These are phyloP conservation scores for Didymodactylos carnosus DNA, from an alignment of 2,888 invertebrate species.

Conservation along the genomic window DNA sequence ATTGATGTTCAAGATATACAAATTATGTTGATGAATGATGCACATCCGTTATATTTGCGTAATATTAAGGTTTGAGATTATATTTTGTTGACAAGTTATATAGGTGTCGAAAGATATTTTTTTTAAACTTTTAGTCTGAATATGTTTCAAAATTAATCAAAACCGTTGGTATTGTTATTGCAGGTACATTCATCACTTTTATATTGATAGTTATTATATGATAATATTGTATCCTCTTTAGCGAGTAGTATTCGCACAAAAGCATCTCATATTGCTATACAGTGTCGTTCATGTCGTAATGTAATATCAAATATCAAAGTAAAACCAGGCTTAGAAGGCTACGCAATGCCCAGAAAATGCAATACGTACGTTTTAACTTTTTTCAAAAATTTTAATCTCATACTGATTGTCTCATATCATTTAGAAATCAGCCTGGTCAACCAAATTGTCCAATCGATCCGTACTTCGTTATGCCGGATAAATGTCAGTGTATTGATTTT, in stretches of 20 bases:
- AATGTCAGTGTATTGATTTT: constrained; percentile 88
- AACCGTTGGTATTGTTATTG: constrained; percentile 80
- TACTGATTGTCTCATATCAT: constrained; percentile 15
- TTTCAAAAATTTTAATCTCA: neutral
- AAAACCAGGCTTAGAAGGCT: constrained; percentile 85
- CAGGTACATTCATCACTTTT: no score
- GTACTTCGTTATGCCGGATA: constrained; percentile 90
- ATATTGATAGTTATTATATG: no score
- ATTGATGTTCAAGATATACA: constrained; percentile 77
- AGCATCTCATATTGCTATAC: constrained; percentile 78
- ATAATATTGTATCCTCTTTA: constrained; percentile 36
- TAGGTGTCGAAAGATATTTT: no score
- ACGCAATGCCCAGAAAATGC: constrained; percentile 78
- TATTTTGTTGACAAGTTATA: neutral
- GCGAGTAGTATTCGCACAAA: constrained; percentile 83
- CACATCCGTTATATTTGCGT: constrained; percentile 57
- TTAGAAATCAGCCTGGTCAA: constrained; percentile 69
- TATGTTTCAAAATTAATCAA: constrained; percentile 77
- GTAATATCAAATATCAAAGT: constrained; percentile 68
- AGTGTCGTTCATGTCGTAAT: constrained; percentile 77
- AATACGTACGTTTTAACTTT: constrained; percentile 22
- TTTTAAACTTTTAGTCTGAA: constrained; percentile 51
- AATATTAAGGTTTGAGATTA: constrained; percentile 58
- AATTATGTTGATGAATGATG: constrained; percentile 60
- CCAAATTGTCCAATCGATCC: constrained; percentile 89